phyloP scores from a whole-genome alignment of 2,888 invertebrate species.

The Cephus pulcher region DNA sequence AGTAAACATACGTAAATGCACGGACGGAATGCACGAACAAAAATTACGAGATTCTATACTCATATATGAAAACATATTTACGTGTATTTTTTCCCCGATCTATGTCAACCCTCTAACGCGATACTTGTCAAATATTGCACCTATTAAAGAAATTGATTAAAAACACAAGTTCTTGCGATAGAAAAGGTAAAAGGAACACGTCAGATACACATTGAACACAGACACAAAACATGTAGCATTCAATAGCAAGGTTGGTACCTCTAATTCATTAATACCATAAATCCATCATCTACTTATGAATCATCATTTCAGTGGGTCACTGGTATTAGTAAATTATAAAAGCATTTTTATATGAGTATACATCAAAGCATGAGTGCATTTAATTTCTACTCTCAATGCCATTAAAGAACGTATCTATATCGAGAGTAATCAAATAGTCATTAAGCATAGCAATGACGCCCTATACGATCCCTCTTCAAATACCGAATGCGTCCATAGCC shows the following conservation, averaged over 20 bases:
- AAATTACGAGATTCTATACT: not conserved
- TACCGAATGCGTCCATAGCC: not conserved
- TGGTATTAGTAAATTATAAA: not conserved
- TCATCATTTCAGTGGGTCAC: not conserved
- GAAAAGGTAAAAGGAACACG: not conserved
- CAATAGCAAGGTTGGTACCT: not conserved
- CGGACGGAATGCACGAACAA: not conserved
- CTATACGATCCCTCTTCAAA: not conserved
- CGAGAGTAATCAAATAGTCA: not conserved
- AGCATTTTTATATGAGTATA: not conserved
- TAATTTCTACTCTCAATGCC: not conserved
- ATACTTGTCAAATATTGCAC: conserved; percentile 30
- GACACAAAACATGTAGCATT: not conserved
- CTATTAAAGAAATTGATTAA: conserved; percentile 15
- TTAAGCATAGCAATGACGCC: not conserved
- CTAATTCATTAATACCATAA: not conserved
- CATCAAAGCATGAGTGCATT: not conserved
- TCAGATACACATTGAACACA: not conserved
- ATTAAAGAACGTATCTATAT: not conserved
- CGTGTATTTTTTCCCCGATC: conserved; percentile 5
- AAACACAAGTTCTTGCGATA: not conserved
- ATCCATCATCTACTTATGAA: not conserved
- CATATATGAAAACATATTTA: conserved; percentile 10
- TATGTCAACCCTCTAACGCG: conserved; percentile 14
- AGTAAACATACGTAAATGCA: not conserved